Conservation (phyloP, 1,140 invertebrate species). For the Tetramorium simillimum region DNA sequence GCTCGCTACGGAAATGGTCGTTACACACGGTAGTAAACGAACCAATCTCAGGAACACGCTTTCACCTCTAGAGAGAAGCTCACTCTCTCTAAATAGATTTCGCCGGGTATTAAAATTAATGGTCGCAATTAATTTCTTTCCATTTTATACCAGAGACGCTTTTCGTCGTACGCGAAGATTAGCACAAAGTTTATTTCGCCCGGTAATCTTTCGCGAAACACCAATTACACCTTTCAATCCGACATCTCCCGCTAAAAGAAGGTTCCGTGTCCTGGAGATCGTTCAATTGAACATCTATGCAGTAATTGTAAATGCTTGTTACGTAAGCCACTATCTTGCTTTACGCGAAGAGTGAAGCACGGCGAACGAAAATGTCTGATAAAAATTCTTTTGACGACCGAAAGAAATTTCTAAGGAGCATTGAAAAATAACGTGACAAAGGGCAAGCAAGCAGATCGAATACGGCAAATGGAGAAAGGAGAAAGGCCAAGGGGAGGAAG, state of each 20-base stretch:
- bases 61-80: neutral
- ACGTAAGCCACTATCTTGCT: neutral
- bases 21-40: constrained; percentile 34
- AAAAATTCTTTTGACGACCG: constrained; percentile 23
- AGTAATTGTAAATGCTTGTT: neutral
- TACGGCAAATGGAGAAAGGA: neutral
- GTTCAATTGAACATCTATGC: neutral
- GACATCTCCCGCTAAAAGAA: neutral
- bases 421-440: constrained; percentile 41
- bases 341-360: neutral
- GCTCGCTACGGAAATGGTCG: constrained; percentile 17
- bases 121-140: constrained; percentile 48
- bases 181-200: neutral
- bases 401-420: constrained; percentile 1
- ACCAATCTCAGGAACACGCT: constrained; percentile 45
- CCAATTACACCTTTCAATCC: neutral
- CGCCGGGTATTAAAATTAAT: constrained; percentile 50
- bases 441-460: constrained; percentile 1
- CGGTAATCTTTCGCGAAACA: neutral
- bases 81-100: constrained; percentile 47
- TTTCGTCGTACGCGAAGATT: constrained; percentile 17
- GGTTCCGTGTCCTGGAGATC: neutral
- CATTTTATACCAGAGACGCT: neutral
- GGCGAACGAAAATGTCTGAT: neutral
- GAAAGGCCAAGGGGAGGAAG: neutral